Conservation (phyloP, 2,113 vertebrate genomes). For the Paramormyrops kingsleyae region DNA sequence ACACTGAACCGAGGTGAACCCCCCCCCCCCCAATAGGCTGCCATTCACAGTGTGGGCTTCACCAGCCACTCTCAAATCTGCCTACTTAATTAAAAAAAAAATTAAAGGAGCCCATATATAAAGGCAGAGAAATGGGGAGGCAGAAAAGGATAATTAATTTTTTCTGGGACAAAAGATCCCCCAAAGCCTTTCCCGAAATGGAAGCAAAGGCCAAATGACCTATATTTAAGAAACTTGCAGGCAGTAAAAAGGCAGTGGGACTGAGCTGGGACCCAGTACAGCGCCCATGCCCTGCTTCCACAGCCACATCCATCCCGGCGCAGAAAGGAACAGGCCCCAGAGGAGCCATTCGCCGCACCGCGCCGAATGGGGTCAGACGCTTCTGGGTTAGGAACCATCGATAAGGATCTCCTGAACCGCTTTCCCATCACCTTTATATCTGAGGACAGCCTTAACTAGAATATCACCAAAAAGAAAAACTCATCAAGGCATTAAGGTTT, state of each 20-base stretch:
- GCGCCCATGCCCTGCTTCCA: constrained; percentile 46
- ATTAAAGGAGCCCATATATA: neutral
- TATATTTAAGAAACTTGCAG: constrained; percentile 49
- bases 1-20: constrained; percentile 24
- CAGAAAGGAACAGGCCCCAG: constrained; percentile 52
- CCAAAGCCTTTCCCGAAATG: constrained; percentile 64
- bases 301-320: constrained; percentile 42
- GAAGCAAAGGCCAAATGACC: constrained; percentile 60
- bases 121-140: neutral
- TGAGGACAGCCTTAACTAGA: neutral
- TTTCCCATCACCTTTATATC: neutral
- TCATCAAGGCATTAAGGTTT: neutral
- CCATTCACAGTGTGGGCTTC: constrained; percentile 41
- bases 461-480: neutral
- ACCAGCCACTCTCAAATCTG: neutral
- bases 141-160: constrained; percentile 21
- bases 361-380: constrained; percentile 57
- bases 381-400: constrained; percentile 44
- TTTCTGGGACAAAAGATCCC: constrained; percentile 45
- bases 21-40: constrained; percentile 37
- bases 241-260: constrained; percentile 34
- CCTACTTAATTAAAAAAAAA: constrained; percentile 32
- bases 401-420: constrained; percentile 37
- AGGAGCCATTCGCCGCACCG: constrained; percentile 34
- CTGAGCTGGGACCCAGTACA: constrained; percentile 13